A percentile compares a stretch with the other conserved stretches of the same genome.
These are phyloP conservation scores for Tachysurus fulvidraco DNA, from an alignment of 2,113 vertebrate genomes.

Conservation along the genomic window DNA sequence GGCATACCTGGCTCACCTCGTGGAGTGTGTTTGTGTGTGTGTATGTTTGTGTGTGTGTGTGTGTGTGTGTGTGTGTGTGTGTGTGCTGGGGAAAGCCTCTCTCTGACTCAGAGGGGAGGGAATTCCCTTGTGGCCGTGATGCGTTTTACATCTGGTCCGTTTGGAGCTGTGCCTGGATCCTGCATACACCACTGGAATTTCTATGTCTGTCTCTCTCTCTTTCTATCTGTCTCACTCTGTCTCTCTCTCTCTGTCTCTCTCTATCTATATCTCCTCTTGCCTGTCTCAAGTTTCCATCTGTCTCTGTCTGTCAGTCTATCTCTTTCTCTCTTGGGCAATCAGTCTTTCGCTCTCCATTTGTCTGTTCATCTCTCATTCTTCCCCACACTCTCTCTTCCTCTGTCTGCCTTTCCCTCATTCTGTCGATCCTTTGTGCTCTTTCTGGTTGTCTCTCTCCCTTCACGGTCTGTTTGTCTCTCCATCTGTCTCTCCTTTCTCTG, in stretches of 20 bases:
- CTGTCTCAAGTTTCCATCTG: too few species aligned
- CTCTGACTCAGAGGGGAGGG: slow-evolving; percentile 87
- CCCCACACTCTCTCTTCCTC: background rate
- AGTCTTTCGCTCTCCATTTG: background rate
- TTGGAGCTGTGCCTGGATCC: slow-evolving; percentile 75
- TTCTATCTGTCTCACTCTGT: background rate
- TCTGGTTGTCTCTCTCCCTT: background rate
- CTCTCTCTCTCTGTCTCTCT: background rate
- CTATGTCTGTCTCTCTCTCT: background rate
- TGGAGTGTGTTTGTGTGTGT: slow-evolving; percentile 44
- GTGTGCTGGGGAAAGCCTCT: slow-evolving; percentile 87
- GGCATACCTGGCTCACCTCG: slow-evolving; percentile 73
- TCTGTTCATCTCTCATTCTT: background rate
- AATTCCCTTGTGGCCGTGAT: slow-evolving; percentile 90
- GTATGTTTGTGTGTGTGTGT: slow-evolving; percentile 37
- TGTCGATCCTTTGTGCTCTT: background rate
- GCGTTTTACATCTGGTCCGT: slow-evolving; percentile 84
- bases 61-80: slow-evolving; percentile 52
- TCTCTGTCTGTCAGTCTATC: background rate
- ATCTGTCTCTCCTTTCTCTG: background rate
- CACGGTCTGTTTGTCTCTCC: background rate
- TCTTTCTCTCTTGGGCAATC: too few species aligned
- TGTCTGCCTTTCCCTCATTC: background rate
- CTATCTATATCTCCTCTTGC: background rate
- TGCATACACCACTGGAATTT: slow-evolving; percentile 57